These are phyloP conservation scores for Paramacrobiotus metropolitanus DNA, from an alignment of 1,140 invertebrate genomes.

Conservation along the genomic window DNA sequence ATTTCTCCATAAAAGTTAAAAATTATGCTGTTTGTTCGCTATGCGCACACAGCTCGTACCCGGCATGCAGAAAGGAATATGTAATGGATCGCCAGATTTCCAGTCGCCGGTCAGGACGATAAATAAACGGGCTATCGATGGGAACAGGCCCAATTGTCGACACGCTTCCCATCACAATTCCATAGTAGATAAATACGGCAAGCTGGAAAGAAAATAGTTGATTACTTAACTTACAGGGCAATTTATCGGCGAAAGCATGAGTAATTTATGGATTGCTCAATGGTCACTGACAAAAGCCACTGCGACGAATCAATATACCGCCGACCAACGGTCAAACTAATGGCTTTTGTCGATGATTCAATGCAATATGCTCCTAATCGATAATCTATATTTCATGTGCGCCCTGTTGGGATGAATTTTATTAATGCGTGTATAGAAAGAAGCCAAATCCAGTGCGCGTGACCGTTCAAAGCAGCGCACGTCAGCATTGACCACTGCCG, in stretches of 20 bases:
- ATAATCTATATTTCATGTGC: too few species aligned
- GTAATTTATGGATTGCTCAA: constrained; percentile 1
- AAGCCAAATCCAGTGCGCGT: too few species aligned
- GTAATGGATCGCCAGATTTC: constrained; percentile 81
- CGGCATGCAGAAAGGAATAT: constrained; percentile 83
- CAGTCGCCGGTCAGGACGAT: constrained; percentile 62
- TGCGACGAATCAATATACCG: neutral
- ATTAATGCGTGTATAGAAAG: constrained; percentile 29
- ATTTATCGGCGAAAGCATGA: neutral
- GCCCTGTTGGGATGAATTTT: too few species aligned
- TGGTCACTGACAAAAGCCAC: neutral
- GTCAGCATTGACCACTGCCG: too few species aligned
- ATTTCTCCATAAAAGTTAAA: too few species aligned
- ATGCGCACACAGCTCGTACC: constrained; percentile 44
- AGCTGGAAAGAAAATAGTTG: constrained; percentile 35
- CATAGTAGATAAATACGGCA: constrained; percentile 73
- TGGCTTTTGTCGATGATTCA: too few species aligned
- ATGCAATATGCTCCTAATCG: too few species aligned
- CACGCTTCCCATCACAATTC: constrained; percentile 48
- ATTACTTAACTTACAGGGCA: constrained; percentile 5
- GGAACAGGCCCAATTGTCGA: constrained; percentile 67
- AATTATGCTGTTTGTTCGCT: too few species aligned
- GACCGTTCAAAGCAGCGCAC: too few species aligned
- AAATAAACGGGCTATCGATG: constrained; percentile 74
- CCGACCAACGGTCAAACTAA: too few species aligned